Percentiles rank a stretch among this genome's conserved stretches.
Conservation (phyloP, 2,113 vertebrate genomes). For the Bubo blakistoni region DNA sequence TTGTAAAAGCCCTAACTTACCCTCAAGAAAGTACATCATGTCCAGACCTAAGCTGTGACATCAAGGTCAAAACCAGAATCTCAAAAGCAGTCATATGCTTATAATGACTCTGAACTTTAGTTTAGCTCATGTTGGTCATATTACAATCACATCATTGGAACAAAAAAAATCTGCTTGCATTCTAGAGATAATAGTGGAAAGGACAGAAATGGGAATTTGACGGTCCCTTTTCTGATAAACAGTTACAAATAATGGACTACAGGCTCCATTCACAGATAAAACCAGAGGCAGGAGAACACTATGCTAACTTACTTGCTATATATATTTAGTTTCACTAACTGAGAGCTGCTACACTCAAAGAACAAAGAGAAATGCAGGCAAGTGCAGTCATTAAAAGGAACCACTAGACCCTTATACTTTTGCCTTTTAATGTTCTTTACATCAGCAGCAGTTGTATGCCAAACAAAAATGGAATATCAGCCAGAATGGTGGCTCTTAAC, state of each 20-base stretch:
- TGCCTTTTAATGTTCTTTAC: neutral
- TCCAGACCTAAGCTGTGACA: neutral
- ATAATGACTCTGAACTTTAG: conserved; percentile 15
- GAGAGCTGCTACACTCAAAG: neutral
- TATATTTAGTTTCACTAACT: neutral
- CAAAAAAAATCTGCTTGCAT: neutral
- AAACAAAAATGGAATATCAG: neutral
- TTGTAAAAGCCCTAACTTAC: neutral
- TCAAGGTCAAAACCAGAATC: conserved; percentile 7
- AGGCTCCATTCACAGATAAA: conserved; percentile 9
- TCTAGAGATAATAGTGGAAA: conserved; percentile 33
- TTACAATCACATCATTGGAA: conserved; percentile 4
- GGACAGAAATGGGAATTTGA: neutral
- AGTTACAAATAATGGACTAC: conserved; percentile 14
- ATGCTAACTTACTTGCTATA: neutral
- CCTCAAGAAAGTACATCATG: neutral
- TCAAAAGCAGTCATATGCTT: neutral
- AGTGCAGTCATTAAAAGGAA: neutral
- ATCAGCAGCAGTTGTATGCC: neutral
- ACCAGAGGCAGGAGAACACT: neutral
- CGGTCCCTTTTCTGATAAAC: conserved; percentile 8
- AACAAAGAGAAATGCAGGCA: neutral
- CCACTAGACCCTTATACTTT: neutral
- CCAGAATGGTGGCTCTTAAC: neutral
- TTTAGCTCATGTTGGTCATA: neutral